Percentiles rank a stretch among this genome's conserved stretches.
Evolutionary conservation across 2,888 invertebrate genomes (phyloP).

Genomic region (Lasioglossum morio): DNA sequence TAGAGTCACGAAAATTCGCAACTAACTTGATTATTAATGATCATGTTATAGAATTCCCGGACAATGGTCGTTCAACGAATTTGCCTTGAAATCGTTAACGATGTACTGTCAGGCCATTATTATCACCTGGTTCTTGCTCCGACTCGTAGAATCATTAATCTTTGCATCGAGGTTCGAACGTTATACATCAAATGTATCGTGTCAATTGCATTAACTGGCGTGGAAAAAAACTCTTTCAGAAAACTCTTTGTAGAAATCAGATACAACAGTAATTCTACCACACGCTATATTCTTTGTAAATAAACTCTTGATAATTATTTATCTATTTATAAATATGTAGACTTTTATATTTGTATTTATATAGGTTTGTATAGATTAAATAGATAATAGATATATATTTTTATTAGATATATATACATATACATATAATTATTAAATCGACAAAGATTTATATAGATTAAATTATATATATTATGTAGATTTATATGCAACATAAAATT

Average conservation of each 20-base stretch:
- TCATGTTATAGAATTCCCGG: not conserved
- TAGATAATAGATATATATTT: too few species aligned
- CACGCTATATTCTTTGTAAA: not conserved
- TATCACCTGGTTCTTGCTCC: not conserved
- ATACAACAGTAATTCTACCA: too few species aligned
- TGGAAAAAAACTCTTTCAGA: not conserved
- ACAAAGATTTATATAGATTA: too few species aligned
- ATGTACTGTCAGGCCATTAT: not conserved
- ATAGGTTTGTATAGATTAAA: too few species aligned
- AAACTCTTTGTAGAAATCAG: not conserved
- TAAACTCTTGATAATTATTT: not conserved
- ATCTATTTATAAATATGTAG: not conserved
- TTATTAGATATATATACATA: too few species aligned
- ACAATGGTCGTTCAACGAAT: not conserved
- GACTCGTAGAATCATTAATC: not conserved
- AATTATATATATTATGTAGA: not conserved
- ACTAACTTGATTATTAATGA: not conserved
- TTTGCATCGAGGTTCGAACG: not conserved
- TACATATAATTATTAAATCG: too few species aligned
- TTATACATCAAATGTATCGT: not conserved
- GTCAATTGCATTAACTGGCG: not conserved
- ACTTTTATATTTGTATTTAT: not conserved
- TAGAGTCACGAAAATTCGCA: not conserved
- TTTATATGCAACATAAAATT: not conserved
- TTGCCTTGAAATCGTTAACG: slow-evolving; percentile 1